These are phyloP conservation scores for Caenorhabditis japonica DNA, from an alignment of 2,888 invertebrate species.

Conservation along the genomic window DNA sequence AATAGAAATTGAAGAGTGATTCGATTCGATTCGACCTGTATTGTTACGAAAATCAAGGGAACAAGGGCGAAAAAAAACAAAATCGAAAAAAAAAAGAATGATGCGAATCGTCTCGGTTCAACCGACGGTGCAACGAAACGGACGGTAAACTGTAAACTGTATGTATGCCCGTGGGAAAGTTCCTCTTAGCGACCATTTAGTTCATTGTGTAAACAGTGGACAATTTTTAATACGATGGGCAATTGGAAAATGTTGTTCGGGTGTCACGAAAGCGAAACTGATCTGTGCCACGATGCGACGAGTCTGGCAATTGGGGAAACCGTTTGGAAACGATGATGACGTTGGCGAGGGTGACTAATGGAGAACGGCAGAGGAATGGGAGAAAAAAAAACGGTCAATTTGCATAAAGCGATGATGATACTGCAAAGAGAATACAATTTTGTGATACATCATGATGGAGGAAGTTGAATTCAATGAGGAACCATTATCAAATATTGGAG, in stretches of 20 bases:
- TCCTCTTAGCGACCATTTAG: conserved; percentile 12
- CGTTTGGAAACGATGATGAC: neutral
- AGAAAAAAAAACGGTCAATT: neutral
- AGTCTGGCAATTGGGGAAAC: neutral
- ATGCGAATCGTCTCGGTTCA: too few species aligned
- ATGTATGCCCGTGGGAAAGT: conserved; percentile 4
- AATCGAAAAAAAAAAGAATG: neutral
- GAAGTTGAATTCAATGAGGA: too few species aligned
- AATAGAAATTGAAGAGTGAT: too few species aligned
- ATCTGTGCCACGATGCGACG: conserved; percentile 27
- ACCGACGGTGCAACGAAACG: too few species aligned
- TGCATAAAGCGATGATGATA: neutral
- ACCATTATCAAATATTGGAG: too few species aligned
- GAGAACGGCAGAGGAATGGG: too few species aligned
- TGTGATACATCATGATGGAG: neutral
- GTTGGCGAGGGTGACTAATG: too few species aligned
- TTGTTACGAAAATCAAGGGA: conserved; percentile 4
- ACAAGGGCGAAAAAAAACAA: neutral
- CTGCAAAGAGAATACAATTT: neutral
- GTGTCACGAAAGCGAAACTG: conserved; percentile 21
- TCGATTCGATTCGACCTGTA: neutral
- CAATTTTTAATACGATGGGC: conserved; percentile 15
- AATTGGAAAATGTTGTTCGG: conserved; percentile 13
- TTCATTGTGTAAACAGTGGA: conserved; percentile 13
- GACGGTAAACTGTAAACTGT: too few species aligned